These are phyloP conservation scores for Myotis planiceps DNA, from an alignment of 2,797 vertebrate species.

Conservation along the genomic window DNA sequence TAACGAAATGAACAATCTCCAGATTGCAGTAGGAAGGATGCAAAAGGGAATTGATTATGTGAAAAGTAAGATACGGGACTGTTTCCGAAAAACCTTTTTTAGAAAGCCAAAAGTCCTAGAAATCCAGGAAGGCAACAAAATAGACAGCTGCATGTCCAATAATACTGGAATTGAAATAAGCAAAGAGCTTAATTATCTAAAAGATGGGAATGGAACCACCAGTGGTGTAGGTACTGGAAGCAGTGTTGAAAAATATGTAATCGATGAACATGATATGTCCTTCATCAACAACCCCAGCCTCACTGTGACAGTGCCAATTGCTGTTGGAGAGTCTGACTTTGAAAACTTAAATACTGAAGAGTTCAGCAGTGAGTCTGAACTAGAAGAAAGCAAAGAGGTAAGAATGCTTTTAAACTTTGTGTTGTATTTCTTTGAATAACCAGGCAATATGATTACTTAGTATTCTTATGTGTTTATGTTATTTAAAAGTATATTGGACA, in stretches of 20 bases:
- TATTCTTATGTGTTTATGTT: slow-evolving; percentile 31
- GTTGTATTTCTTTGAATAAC: background rate
- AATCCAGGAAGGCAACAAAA: slow-evolving; percentile 93
- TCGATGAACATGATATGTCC: slow-evolving; percentile 93
- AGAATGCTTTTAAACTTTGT: slow-evolving; percentile 61
- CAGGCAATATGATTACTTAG: background rate
- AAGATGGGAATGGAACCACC: slow-evolving; percentile 92
- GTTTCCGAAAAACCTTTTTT: slow-evolving; percentile 89
- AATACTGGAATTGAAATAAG: slow-evolving; percentile 93
- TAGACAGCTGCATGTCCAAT: slow-evolving; percentile 92
- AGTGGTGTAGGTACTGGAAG: slow-evolving; percentile 92
- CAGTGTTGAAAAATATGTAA: slow-evolving; percentile 92
- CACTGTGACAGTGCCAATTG: slow-evolving; percentile 96
- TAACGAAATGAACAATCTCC: slow-evolving; percentile 95
- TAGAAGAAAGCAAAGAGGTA: slow-evolving; percentile 94
- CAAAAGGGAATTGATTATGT: slow-evolving; percentile 89
- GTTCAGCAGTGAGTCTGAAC: slow-evolving; percentile 95
- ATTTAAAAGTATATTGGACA: slow-evolving; percentile 35
- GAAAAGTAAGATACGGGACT: slow-evolving; percentile 88
- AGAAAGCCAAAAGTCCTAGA: slow-evolving; percentile 88
- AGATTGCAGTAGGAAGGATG: slow-evolving; percentile 94
- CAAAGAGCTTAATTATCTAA: slow-evolving; percentile 92
- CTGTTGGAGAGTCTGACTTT: slow-evolving; percentile 96
- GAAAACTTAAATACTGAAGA: slow-evolving; percentile 97
- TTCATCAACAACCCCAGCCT: slow-evolving; percentile 95